A percentile compares a stretch with the other conserved stretches of the same genome.
These are phyloP conservation scores for Psettodes erumei DNA, from an alignment of 2,113 vertebrate genomes.

Conservation along the genomic window DNA sequence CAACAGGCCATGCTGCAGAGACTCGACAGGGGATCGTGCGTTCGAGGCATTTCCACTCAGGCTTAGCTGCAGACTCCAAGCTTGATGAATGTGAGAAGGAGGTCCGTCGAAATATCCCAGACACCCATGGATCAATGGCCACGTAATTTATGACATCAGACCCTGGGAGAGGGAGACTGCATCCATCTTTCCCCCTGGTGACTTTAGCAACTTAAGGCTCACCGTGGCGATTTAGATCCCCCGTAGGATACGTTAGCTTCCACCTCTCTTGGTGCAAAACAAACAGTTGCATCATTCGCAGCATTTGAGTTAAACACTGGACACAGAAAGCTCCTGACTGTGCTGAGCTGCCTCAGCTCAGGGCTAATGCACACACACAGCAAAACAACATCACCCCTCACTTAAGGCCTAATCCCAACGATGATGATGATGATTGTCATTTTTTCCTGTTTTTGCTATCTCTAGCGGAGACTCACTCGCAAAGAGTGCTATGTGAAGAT, in stretches of 20 bases:
- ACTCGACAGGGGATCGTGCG: constrained; percentile 32
- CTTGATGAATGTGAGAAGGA: constrained; percentile 74
- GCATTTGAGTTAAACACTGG: background rate
- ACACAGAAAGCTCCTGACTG: constrained; percentile 16
- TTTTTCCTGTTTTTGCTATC: too few relatives aligned
- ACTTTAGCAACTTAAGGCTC: constrained; percentile 49
- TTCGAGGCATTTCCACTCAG: constrained; percentile 49
- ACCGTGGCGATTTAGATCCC: constrained; percentile 59
- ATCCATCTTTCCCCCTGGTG: constrained; percentile 65
- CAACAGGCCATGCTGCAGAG: constrained; percentile 57
- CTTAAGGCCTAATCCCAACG: constrained; percentile 33
- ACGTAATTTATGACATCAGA: constrained; percentile 78
- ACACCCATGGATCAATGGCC: constrained; percentile 78
- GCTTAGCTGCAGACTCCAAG: constrained; percentile 44
- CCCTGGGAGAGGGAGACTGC: constrained; percentile 52
- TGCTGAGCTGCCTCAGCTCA: background rate
- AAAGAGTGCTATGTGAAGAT: too few relatives aligned
- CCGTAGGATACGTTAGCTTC: constrained; percentile 37
- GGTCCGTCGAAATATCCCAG: constrained; percentile 64
- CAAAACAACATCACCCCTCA: constrained; percentile 19
- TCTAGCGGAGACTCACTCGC: too few relatives aligned
- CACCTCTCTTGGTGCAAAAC: constrained; percentile 5
- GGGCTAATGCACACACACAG: background rate
- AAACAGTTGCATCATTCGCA: constrained; percentile 6
- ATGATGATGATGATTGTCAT: too few relatives aligned